Conservation (phyloP, 2,888 invertebrate genomes). For the Agapostemon virescens region DNA sequence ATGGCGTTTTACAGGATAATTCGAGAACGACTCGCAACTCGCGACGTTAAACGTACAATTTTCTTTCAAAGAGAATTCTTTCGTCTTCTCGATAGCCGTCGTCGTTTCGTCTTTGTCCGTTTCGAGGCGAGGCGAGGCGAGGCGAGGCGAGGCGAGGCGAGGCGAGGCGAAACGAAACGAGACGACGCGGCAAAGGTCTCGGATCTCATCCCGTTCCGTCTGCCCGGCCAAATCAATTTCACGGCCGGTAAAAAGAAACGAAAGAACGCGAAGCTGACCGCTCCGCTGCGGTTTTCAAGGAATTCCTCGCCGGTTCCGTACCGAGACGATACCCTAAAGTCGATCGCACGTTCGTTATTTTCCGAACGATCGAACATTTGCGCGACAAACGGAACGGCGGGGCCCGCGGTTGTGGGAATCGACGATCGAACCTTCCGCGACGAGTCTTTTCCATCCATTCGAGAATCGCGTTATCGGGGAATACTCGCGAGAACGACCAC, state of each 20-base stretch:
- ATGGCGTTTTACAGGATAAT: conserved; percentile 1
- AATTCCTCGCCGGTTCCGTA: conserved; percentile 3
- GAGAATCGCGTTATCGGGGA: neutral
- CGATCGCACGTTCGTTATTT: conserved; percentile 55
- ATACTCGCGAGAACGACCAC: neutral
- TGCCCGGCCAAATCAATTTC: conserved; percentile 49
- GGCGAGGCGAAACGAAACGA: neutral
- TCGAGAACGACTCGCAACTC: neutral
- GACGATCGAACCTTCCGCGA: no score
- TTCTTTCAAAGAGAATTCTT: neutral
- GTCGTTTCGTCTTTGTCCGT: neutral
- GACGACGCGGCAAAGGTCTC: neutral
- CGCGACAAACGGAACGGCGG: conserved; percentile 59
- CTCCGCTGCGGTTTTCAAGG: conserved; percentile 47
- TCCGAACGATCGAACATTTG: conserved; percentile 66
- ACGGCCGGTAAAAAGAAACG: conserved; percentile 23
- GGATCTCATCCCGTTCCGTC: neutral
- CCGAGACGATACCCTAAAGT: conserved; percentile 12
- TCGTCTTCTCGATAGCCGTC: no score
- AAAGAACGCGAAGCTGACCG: neutral
- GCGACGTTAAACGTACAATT: neutral
- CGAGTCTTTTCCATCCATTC: no score
- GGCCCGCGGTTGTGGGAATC: conserved; percentile 9
- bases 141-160: neutral
- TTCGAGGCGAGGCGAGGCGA: neutral